Conservation (phyloP, 2,113 vertebrate genomes). For the Pipa parva region DNA sequence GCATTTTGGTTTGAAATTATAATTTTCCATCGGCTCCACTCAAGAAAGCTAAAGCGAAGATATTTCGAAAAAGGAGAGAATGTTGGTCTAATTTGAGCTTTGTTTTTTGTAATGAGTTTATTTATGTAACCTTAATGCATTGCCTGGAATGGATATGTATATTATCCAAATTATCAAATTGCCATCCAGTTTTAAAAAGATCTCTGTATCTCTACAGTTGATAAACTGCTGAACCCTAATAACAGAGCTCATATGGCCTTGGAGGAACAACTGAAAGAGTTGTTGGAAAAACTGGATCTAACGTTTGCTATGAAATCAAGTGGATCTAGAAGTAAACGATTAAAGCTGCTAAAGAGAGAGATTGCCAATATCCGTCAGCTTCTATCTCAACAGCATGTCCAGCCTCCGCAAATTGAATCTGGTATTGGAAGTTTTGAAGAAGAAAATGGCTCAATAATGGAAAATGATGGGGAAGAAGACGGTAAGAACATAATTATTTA, state of each 20-base stretch:
- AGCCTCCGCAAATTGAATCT: constrained; percentile 56
- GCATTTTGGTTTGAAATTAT: too few species aligned
- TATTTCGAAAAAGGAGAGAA: too few species aligned
- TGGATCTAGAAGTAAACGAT: constrained; percentile 86
- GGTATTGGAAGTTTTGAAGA: constrained; percentile 65
- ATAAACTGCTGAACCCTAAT: constrained; percentile 80
- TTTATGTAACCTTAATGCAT: too few species aligned
- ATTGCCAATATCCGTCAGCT: constrained; percentile 80
- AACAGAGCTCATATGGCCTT: constrained; percentile 76
- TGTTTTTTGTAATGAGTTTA: too few species aligned
- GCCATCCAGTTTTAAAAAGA: neutral
- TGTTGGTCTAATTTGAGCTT: too few species aligned
- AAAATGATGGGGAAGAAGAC: constrained; percentile 64
- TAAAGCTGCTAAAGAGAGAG: constrained; percentile 88
- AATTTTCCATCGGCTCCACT: too few species aligned
- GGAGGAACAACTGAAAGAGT: constrained; percentile 84
- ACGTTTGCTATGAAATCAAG: constrained; percentile 94
- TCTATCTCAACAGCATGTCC: constrained; percentile 74
- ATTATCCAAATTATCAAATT: too few species aligned
- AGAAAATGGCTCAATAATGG: constrained; percentile 50
- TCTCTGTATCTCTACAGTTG: constrained; percentile 64
- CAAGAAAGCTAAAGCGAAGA: too few species aligned
- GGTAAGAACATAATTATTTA: too few species aligned
- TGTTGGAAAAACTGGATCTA: constrained; percentile 90
- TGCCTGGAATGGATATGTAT: too few species aligned